Percentiles rank a stretch among this genome's conserved stretches.
phyloP scores from a whole-genome alignment of 2,888 invertebrate species.

The Volucella zonaria region DNA sequence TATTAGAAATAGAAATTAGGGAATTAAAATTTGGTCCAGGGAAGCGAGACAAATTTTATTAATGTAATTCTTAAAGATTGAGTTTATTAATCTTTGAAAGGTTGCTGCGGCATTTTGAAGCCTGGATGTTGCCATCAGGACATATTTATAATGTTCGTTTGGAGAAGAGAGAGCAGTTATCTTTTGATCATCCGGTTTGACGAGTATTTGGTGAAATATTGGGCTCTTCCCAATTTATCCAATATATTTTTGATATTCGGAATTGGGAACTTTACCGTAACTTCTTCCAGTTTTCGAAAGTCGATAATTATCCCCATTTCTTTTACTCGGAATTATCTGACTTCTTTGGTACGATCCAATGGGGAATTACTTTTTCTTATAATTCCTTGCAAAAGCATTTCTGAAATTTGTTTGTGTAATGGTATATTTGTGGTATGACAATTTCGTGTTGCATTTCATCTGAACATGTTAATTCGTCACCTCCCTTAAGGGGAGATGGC shows the following conservation, averaged over 20 bases:
- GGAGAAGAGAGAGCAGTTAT: neutral
- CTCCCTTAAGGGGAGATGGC: too few relatives aligned
- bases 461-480: too few relatives aligned
- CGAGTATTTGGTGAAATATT: neutral
- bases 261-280: neutral
- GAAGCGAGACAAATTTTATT: neutral
- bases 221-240: too few relatives aligned
- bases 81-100: neutral
- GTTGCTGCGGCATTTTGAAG: neutral
- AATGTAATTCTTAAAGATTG: neutral
- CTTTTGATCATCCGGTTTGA: neutral
- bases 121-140: neutral
- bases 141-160: neutral
- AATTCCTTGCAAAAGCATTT: neutral
- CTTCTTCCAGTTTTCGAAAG: too few relatives aligned
- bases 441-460: constrained; percentile 2
- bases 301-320: too few relatives aligned
- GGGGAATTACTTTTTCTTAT: neutral
- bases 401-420: neutral
- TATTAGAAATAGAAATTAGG: too few relatives aligned
- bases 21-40: neutral
- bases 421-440: neutral
- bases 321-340: too few relatives aligned
- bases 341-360: too few relatives aligned
- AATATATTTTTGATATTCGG: neutral